phyloP scores from a whole-genome alignment of 2,797 vertebrate species.

The Craterocephalus amniculus region DNA sequence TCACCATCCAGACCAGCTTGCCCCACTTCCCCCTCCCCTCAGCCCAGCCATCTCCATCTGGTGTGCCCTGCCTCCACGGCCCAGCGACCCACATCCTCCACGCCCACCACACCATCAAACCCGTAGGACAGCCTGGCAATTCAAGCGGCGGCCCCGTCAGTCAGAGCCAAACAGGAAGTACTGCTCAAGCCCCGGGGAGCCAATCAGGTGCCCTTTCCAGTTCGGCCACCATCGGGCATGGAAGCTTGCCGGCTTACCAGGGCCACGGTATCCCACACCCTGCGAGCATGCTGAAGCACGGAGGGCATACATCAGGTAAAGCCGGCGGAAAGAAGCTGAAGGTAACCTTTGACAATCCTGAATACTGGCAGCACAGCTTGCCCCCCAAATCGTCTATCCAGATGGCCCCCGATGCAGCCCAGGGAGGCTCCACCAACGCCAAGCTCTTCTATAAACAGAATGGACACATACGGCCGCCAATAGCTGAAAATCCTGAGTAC shows the following conservation, averaged over 20 bases:
- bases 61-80: conserved; percentile 67
- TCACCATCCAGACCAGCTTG: conserved; percentile 75
- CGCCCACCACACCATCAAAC: conserved; percentile 71
- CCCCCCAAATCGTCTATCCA: conserved; percentile 88
- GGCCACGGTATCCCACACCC: conserved; percentile 64
- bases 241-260: conserved; percentile 75
- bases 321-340: conserved; percentile 88
- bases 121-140: conserved; percentile 65
- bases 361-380: conserved; percentile 98
- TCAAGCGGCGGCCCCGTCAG: conserved; percentile 49
- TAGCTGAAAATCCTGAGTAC: conserved; percentile 96
- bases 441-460: conserved; percentile 98
- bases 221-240: conserved; percentile 60
- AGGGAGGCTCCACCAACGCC: conserved; percentile 88
- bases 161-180: conserved; percentile 69
- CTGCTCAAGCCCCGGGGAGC: conserved; percentile 56
- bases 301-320: conserved; percentile 72
- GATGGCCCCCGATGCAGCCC: conserved; percentile 83
- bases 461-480: conserved; percentile 89
- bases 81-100: conserved; percentile 75
- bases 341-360: conserved; percentile 98
- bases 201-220: conserved; percentile 74
- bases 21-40: conserved; percentile 73
- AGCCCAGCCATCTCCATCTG: conserved; percentile 73
- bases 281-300: conserved; percentile 76